Evolutionary conservation across 1,140 invertebrate species (phyloP).

Genomic region (Leptinotarsa lineolata): DNA sequence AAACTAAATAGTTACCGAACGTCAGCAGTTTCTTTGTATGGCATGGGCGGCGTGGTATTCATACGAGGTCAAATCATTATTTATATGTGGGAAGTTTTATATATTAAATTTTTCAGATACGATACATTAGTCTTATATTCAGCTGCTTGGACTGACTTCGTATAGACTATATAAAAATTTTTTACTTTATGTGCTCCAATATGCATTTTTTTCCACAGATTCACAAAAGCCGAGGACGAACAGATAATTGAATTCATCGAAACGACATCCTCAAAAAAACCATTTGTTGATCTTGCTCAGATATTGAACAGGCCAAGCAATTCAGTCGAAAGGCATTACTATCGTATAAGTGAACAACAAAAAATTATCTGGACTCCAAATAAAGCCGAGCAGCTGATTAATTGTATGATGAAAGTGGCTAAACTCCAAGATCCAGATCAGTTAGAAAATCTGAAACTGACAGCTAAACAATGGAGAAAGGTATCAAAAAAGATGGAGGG

Average conservation of each 20-base stretch:
- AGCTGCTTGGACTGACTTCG: too few species aligned
- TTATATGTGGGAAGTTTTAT: too few species aligned
- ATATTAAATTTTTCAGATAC: too few species aligned
- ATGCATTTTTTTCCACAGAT: constrained; percentile 15
- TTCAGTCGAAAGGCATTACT: constrained; percentile 23
- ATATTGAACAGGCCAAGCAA: constrained; percentile 16
- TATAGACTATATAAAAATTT: too few species aligned
- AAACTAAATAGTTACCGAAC: too few species aligned
- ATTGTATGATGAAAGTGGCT: constrained; percentile 18
- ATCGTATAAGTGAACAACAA: neutral
- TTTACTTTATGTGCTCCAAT: too few species aligned
- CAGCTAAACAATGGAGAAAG: constrained; percentile 24
- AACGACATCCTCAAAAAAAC: constrained; percentile 1
- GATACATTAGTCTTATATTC: too few species aligned
- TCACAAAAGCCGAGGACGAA: constrained; percentile 27
- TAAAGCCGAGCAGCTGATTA: constrained; percentile 11
- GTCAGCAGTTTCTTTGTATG: too few species aligned
- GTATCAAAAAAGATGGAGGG: constrained; percentile 21
- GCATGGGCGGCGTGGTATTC: too few species aligned
- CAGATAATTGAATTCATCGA: constrained; percentile 30
- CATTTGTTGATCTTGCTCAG: constrained; percentile 21
- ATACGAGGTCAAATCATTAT: too few species aligned
- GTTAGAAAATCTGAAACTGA: constrained; percentile 11
- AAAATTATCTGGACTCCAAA: constrained; percentile 12
- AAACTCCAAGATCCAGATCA: constrained; percentile 23